These are phyloP conservation scores for Noctua pronuba DNA, from an alignment of 2,888 invertebrate genomes.

Conservation along the genomic window DNA sequence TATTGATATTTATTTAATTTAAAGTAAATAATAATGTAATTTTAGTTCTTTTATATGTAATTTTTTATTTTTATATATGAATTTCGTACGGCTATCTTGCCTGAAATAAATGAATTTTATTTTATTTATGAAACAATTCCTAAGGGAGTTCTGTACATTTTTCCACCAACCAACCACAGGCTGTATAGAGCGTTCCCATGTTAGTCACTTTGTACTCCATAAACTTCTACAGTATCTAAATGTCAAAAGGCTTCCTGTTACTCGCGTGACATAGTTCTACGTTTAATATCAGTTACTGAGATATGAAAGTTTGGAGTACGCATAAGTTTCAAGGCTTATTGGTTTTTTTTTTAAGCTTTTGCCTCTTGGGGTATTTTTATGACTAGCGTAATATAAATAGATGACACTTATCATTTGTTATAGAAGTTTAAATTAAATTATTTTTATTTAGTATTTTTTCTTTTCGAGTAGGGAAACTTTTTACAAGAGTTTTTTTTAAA, in stretches of 20 bases:
- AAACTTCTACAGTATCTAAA: background rate
- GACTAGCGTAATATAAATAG: background rate
- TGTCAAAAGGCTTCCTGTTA: background rate
- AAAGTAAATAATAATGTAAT: too few species aligned
- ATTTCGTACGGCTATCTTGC: too few species aligned
- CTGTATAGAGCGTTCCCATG: constrained; percentile 14
- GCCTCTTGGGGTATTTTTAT: background rate
- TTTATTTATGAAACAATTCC: too few species aligned
- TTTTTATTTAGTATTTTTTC: too few species aligned
- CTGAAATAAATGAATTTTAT: too few species aligned
- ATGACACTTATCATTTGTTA: background rate
- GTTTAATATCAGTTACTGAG: constrained; percentile 25
- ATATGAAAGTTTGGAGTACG: constrained; percentile 9
- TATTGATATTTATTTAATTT: too few species aligned
- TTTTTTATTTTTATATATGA: too few species aligned
- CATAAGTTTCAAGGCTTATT: background rate
- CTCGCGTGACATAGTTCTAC: constrained; percentile 14
- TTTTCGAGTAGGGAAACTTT: background rate
- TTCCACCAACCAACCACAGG: background rate
- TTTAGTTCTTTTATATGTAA: too few species aligned
- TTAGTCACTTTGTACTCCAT: constrained; percentile 10
- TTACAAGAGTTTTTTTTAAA: too few species aligned
- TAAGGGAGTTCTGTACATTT: too few species aligned
- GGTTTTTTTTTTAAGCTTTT: background rate
- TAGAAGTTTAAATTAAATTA: background rate